A percentile compares a stretch with the other conserved stretches of the same genome.
Conservation (phyloP, 2,888 invertebrate species). For the Oscheius sp. region DNA sequence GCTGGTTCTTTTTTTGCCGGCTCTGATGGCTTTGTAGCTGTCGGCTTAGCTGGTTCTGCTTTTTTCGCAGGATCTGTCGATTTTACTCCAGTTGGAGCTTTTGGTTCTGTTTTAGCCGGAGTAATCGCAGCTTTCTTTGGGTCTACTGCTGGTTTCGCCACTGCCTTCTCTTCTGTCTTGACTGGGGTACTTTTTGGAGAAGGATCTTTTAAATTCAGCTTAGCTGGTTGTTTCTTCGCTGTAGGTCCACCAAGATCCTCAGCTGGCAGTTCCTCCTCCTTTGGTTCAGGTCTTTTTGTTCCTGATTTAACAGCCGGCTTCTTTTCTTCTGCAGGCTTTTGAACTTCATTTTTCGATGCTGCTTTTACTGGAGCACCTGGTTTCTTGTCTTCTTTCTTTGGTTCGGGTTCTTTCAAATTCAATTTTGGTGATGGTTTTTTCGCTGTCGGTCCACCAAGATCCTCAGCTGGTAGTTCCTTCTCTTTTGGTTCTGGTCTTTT, state of each 20-base stretch:
- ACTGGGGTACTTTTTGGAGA: slow-evolving; percentile 2
- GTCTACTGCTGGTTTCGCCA: slow-evolving; percentile 21
- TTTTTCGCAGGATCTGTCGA: slow-evolving; percentile 10
- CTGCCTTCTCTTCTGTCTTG: slow-evolving; percentile 29
- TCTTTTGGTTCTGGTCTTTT: slow-evolving; percentile 22
- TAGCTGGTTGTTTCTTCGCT: not conserved
- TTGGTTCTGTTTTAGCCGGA: not conserved
- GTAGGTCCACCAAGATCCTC: slow-evolving; percentile 25
- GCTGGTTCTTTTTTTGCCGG: slow-evolving; percentile 29
- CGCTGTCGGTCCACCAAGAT: not conserved
- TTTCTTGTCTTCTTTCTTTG: not conserved
- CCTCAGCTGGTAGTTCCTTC: slow-evolving; percentile 20
- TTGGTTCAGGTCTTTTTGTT: not conserved
- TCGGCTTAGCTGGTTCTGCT: not conserved
- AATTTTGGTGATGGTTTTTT: slow-evolving; percentile 20
- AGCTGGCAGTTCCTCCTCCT: slow-evolving; percentile 7
- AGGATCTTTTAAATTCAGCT: not conserved
- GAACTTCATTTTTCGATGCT: slow-evolving; percentile 14
- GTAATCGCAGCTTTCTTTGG: not conserved
- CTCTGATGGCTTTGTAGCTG: slow-evolving; percentile 24
- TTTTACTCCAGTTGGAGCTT: slow-evolving; percentile 6
- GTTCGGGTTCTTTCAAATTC: slow-evolving; percentile 10
- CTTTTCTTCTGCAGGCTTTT: slow-evolving; percentile 32
- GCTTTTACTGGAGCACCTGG: slow-evolving; percentile 26
- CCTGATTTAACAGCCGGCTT: slow-evolving; percentile 21